phyloP scores from a whole-genome alignment of 2,888 invertebrate genomes.

The Cephus rjabovi region DNA sequence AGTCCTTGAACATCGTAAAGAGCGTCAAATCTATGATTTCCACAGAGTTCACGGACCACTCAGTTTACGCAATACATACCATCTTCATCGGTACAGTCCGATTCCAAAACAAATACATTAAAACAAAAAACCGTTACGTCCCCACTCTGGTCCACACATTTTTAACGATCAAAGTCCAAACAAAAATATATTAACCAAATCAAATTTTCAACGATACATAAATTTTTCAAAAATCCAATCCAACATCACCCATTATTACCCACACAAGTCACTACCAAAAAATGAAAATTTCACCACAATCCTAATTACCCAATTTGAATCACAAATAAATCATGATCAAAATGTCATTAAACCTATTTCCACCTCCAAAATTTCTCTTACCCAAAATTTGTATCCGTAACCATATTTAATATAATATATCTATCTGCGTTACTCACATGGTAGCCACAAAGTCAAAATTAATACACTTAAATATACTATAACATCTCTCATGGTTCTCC shows the following conservation, averaged over 20 bases:
- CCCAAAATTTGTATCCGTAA: neutral
- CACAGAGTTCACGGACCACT: neutral
- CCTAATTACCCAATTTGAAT: neutral
- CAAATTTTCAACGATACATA: too few species aligned
- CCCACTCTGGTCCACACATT: too few species aligned
- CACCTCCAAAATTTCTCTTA: neutral
- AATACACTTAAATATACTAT: neutral
- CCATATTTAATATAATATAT: neutral
- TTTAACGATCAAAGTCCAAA: too few species aligned
- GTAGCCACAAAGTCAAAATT: slow-evolving; percentile 23
- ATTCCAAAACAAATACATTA: neutral
- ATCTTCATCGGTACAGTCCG: neutral
- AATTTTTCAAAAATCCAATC: too few species aligned
- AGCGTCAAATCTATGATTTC: neutral
- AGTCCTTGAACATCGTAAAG: neutral
- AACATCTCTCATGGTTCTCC: neutral
- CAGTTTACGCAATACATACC: neutral
- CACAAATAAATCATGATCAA: neutral
- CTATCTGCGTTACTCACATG: slow-evolving; percentile 34
- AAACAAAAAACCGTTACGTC: too few species aligned
- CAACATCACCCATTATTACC: too few species aligned
- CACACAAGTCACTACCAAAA: neutral
- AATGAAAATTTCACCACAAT: neutral
- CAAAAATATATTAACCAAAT: too few species aligned
- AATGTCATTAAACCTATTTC: too few species aligned